Evolutionary conservation across 2,113 vertebrate species (phyloP), one percentile per base, ranked within the genome.

Genomic region (Condylura cristata): DNA sequence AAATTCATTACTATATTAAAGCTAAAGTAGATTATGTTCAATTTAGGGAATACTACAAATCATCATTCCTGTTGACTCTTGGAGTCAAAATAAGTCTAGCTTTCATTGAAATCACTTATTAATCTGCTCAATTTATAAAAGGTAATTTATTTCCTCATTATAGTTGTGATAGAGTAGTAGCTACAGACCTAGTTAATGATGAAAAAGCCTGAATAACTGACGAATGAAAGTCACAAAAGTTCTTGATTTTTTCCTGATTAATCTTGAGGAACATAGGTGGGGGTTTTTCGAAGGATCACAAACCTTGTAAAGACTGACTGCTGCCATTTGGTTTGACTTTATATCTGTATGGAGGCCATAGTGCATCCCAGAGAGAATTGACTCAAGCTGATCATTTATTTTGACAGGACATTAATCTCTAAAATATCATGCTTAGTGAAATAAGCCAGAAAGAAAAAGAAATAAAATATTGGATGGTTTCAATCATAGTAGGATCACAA

Each of bases 181-280:
- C 92, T 95, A 78, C 32, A 70, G 56, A 97, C 92, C 66, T 97
- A 28, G 41, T 95, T 97, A 97, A 98, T 96, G 96, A 96, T 88
- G 28, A 93, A 92, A 95, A 89, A 96, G 81, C 4, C 51, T 94
- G 88, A 94, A 93, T 93, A 97, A 94, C 84, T 78, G 79, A n/a
- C 94, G 98, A 98, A 98, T 98, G 98, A 98, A 97, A 98, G 94
- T 94, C 89, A 96, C 72, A 96, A 90, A 75, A 93, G 46, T 97
- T 97, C 86, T 92, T 93, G 88, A 94, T 97, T 97, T 70, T 97
- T 96, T 89, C 83, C 92, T 98, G 98, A 97, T 97, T 97, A 96
- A 97, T 95, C 96, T 93, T 78, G 0, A n/a, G 94, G 90, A 93
- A 97, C 93, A 96, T 18, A 2, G 4, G n/a, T 65, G 17, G 70